These are phyloP conservation scores for Myiozetetes cayanensis DNA, from an alignment of 2,113 vertebrate genomes.

Conservation along the genomic window DNA sequence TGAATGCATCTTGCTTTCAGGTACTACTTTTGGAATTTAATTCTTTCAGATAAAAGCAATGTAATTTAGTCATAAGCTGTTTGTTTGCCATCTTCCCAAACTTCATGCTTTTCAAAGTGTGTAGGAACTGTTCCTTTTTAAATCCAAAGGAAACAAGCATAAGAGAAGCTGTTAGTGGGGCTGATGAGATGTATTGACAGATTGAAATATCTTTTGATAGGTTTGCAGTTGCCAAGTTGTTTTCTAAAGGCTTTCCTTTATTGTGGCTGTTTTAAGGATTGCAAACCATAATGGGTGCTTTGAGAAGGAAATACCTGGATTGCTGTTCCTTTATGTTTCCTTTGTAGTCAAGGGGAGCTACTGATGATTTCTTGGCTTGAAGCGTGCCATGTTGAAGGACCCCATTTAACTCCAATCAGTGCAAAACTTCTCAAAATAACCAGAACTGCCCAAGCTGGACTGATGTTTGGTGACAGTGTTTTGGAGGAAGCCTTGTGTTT, in stretches of 20 bases:
- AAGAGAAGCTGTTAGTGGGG: not conserved
- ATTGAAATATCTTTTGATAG: not conserved
- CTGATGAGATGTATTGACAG: not conserved
- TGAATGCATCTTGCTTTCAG: not conserved
- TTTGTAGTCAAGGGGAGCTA: not conserved
- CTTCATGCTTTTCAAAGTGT: not conserved
- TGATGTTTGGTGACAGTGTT: not conserved
- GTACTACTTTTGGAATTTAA: not conserved
- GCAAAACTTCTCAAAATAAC: not conserved
- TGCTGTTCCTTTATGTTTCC: rapidly evolving
- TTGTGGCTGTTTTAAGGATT: not conserved
- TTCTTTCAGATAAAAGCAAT: not conserved
- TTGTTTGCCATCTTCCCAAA: not conserved
- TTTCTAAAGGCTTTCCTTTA: not conserved
- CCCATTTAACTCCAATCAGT: not conserved
- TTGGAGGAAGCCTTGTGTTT: not conserved
- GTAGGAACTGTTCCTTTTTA: not conserved
- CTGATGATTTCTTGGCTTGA: not conserved
- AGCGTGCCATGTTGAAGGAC: not conserved
- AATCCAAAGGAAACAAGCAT: not conserved
- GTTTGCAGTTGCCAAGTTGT: rapidly evolving
- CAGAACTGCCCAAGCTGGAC: not conserved
- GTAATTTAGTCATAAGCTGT: not conserved
- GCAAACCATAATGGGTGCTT: not conserved
- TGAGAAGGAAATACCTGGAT: not conserved